These are phyloP conservation scores for Astropecten irregularis DNA, from an alignment of 53 echinoderm and acorn worm genomes.

Conservation along the genomic window DNA sequence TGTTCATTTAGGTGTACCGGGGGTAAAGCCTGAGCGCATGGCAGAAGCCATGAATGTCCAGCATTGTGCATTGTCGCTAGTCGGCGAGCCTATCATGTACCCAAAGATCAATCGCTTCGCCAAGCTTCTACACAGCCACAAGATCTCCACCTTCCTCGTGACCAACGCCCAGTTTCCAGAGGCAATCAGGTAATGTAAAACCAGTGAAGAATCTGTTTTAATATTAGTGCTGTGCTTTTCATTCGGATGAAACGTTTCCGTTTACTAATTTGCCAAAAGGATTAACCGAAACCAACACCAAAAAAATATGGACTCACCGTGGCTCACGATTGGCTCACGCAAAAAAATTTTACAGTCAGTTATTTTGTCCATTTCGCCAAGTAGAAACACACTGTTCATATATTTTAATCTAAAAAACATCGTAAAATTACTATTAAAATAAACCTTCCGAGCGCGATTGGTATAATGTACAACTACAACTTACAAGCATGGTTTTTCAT, in stretches of 20 bases:
- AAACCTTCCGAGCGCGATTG: no score
- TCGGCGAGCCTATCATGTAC: slow-evolving; percentile 98
- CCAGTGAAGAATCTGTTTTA: background rate
- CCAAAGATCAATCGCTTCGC: slow-evolving; percentile 91
- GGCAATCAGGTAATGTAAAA: slow-evolving; percentile 79
- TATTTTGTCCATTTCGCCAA: no score
- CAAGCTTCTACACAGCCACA: slow-evolving; percentile 72
- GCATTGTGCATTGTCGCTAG: slow-evolving; percentile 94
- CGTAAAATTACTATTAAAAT: no score
- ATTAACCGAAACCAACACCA: no score
- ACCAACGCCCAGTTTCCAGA: slow-evolving; percentile 99
- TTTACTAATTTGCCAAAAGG: no score
- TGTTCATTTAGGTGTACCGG: slow-evolving; percentile 99
- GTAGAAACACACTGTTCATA: no score
- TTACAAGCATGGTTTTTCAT: no score
- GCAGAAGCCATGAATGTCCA: slow-evolving; percentile 83
- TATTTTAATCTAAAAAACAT: no score
- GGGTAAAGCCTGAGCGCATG: slow-evolving; percentile 88
- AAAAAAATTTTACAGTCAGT: no score
- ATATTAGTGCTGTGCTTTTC: background rate
- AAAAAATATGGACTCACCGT: no score
- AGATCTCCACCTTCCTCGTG: slow-evolving; percentile 93
- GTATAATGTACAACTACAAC: no score
- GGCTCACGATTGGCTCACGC: no score
- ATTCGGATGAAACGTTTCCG: background rate